Base-by-base conservation (phyloP, 2,113 vertebrate species). In the Xiphias gladius region DNA sequence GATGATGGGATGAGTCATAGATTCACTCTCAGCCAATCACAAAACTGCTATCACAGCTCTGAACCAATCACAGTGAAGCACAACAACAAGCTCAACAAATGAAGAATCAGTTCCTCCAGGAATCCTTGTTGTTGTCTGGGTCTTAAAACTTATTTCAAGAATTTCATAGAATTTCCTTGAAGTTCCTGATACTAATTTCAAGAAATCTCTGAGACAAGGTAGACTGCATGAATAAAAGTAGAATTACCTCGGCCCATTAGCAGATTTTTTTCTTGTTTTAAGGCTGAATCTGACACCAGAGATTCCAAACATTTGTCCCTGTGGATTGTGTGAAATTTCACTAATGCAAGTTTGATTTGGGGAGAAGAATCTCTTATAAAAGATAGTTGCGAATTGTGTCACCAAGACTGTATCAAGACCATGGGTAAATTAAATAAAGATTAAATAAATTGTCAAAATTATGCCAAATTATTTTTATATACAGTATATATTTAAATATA, bases 401-500 rank as follows among this genome's bases (percentile, higher is more conserved):
- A 57, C 37, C 57, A 50, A 52, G 59, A 35, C 20, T 72, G 26
- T 54, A 28, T 73, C 46, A 59, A 62, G 43, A 81, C 20, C 24
- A 30, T 1, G 5, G 80, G n/a, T 32, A 54, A 54, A 80, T 86
- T 75, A 85, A 84, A 81, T 88, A 26, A 78, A 68, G 41, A 55
- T 76, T 41, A 71, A 75, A 75, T 66, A 43, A 74, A 55, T 19
- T 6, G 2, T 52, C 41, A 79, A 68, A 62, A 69, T 65, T 4
- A 52, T 28, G 37, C 30, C 41, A 87, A 78, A 61, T 54, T 0
- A 68, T 43, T 39, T 67, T 35, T 75, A 79, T 82, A 52, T 89
- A 88, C 84, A 91, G 26, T 32, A 80, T 63, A 85, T 82, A 61
- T 73, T 74, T 41, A 85, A 87, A 86, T 75, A 84, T 78, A 88